Base-by-base conservation (phyloP, 2,888 invertebrate genomes). In the Drosophila planitibia region DNA sequence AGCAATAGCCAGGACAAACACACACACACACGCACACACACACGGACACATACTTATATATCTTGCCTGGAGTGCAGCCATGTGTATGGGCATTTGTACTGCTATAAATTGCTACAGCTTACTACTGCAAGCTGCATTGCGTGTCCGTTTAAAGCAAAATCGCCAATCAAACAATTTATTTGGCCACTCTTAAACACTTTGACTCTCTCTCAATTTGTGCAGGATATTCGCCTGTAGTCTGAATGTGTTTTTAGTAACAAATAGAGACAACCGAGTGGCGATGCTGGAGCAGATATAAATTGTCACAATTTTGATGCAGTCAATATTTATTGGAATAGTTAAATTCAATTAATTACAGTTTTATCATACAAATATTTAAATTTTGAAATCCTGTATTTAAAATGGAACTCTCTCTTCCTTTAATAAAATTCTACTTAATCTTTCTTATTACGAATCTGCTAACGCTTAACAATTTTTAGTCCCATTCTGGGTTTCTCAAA, bases 151-250 rank as follows among this genome's bases (percentile, higher is more conserved):
- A 83, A 75, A 68, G 76, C 71, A 81, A 86, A 89, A 78, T 76
- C 81, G 83, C 70, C 78, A 76, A 54, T 71, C 89, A 89, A 86
- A 86, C 76, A 85, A 60, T 78, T 69, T 41, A 12, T 35, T 30
- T 49, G 53, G 47, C 49, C 68, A 68, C 28, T 28, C 19, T 25
- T 25, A 3, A 25, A 2, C 25, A 25, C 25, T 25, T 25, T 25
- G 22, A 64, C 25, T 61, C 44, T 22, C 49, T 57, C 51, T 41
- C 58, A 68, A 54, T 49, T 59, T 63, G 39, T 16, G 16, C 28
- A 30, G 52, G 2, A 58, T 35, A 47, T 58, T 53, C 33, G 72
- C 14, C 19, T 53, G 39, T 16, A 44, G 22, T 44, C 52, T 47
- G 62, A 25, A 71, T 41, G 37, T 49, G 62, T 22, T 47, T 49